phyloP scores from a whole-genome alignment of 2,797 vertebrate genomes.

The Neosalanx taihuensis region DNA sequence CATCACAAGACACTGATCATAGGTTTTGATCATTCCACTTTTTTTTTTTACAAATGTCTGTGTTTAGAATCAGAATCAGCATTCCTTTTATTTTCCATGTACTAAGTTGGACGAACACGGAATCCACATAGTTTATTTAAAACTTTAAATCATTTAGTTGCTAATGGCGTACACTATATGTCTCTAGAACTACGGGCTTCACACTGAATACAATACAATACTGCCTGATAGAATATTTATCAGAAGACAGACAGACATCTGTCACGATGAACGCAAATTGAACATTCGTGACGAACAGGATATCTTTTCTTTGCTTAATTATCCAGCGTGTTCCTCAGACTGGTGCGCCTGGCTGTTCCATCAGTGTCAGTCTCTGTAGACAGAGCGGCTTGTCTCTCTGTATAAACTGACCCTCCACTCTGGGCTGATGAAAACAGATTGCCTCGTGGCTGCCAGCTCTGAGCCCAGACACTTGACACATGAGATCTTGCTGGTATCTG shows the following conservation, averaged over 20 bases:
- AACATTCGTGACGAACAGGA: background rate
- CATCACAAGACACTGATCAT: no score
- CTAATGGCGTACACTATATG: no score
- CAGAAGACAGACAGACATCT: background rate
- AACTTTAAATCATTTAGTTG: no score
- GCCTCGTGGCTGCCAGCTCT: conserved; percentile 32
- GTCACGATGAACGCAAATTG: background rate
- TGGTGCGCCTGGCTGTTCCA: conserved; percentile 11
- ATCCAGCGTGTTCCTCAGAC: background rate
- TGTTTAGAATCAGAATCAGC: no score
- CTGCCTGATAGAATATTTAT: background rate
- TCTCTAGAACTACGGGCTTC: no score
- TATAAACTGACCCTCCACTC: conserved; percentile 42
- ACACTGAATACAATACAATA: no score
- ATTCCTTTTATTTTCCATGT: no score
- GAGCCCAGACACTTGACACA: conserved; percentile 55
- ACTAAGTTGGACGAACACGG: no score
- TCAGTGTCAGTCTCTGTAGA: conserved; percentile 26
- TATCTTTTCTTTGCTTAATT: background rate
- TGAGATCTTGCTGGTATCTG: conserved; percentile 52
- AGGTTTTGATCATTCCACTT: no score
- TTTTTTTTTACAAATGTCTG: no score
- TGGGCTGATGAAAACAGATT: conserved; percentile 61
- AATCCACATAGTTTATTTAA: no score
- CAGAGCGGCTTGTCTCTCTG: conserved; percentile 25